Evolutionary conservation across 2,797 vertebrate species (phyloP), one percentile per base, ranked within the genome.

Genomic region (Hyperoplus immaculatus): DNA sequence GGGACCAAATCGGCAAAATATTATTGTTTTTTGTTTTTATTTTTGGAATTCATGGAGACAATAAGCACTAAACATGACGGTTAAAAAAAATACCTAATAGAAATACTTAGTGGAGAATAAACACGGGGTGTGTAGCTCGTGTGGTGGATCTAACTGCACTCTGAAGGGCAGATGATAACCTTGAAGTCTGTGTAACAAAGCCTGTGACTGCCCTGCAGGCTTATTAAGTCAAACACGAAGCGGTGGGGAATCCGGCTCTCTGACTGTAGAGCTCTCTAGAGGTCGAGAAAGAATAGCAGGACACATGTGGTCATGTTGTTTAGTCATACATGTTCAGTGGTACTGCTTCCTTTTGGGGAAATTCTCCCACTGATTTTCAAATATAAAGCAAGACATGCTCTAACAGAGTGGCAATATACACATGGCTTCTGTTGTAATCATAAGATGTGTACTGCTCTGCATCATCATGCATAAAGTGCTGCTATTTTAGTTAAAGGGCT

Each of bases 241-340:
- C 53, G 6, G 53, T 18, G 70, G 75, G 63, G 83, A 72, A 49
- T 67, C 8, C 58, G 57, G 61, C 39, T 67, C 72, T 78, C 55
- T 45, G 55, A 59, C 57, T 38, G 47, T 62, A 12, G 42, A 59
- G 58, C 21, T 80, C 71, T 79, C 75, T 16, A 58, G 75, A 70
- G 75, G 62, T 38, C 51, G 57, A 53, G 70, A 74, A 89, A 88
- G 79, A 90, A 89, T 89, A 72, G 82, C 86, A 89, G 87, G 86
- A 89, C 87, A 81, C 77, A 78, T 69, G 80, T 82, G 82, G 56
- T 21, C 41, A 51, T 46, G 65, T 29, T 58, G 72, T 67, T 88
- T 60, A 74, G 69, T 87, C 84, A 74, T 67, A 53, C 55, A 6
- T 83, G 63, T 68, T 6, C 51, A n/a, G 39, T 18, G 50, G 50